Evolutionary conservation across 2,888 invertebrate genomes (phyloP).

Genomic region (Trichogramma dendrolimi): DNA sequence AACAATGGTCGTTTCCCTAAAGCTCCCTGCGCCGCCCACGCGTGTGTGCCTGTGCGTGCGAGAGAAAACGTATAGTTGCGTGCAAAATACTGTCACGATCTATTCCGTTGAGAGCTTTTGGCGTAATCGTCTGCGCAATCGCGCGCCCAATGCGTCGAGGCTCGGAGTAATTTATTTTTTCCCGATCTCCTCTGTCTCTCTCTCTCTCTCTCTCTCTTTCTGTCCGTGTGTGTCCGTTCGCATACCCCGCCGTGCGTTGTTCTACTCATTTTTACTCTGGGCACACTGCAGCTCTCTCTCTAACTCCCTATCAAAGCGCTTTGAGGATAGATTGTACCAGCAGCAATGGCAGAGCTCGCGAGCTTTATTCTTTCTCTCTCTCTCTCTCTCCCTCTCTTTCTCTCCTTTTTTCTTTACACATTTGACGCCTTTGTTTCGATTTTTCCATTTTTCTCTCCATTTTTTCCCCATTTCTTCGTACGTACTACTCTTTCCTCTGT

Average conservation of each 20-base stretch:
- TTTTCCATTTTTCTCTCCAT: conserved; percentile 7
- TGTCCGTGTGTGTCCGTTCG: neutral
- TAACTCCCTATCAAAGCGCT: too few relatives aligned
- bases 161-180: conserved; percentile 27
- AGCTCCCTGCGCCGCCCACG: too few relatives aligned
- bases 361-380: conserved; percentile 3
- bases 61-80: neutral
- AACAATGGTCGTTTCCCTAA: neutral
- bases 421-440: neutral
- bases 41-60: neutral
- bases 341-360: too few relatives aligned
- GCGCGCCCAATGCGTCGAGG: conserved; percentile 22
- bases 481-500: neutral
- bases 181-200: conserved; percentile 7
- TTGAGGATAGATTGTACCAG: too few relatives aligned
- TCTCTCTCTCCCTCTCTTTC: conserved; percentile 10
- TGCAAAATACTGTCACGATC: conserved; percentile 27
- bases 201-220: conserved; percentile 7
- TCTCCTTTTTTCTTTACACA: neutral
- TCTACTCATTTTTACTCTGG: too few relatives aligned
- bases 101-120: conserved; percentile 29
- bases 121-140: conserved; percentile 30
- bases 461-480: neutral
- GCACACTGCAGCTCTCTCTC: too few relatives aligned
- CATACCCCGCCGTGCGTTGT: too few relatives aligned